A percentile compares a stretch with the other conserved stretches of the same genome.
Conservation (phyloP, 2,113 vertebrate genomes). For the Chaetodon auriga region DNA sequence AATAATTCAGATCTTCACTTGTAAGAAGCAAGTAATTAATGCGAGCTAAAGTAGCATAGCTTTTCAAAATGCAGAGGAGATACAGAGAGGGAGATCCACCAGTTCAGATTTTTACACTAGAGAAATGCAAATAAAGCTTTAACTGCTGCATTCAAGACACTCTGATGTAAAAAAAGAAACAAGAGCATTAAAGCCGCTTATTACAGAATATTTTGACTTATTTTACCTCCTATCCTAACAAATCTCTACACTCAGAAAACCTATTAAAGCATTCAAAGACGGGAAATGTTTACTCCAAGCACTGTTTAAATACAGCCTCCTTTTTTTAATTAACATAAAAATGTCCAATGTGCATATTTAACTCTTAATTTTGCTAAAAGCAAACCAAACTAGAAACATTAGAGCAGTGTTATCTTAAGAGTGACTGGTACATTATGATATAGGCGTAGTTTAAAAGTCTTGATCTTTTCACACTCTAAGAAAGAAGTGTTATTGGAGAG, state of each 20-base stretch:
- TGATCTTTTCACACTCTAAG: slow-evolving; percentile 78
- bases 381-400: slow-evolving; percentile 23
- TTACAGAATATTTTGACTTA: background rate
- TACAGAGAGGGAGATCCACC: background rate
- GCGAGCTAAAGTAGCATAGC: background rate
- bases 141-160: slow-evolving; percentile 14
- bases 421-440: slow-evolving; percentile 68
- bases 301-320: background rate
- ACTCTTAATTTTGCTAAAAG: slow-evolving; percentile 14
- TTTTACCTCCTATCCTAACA: background rate
- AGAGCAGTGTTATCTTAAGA: slow-evolving; percentile 25
- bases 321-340: background rate
- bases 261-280: background rate
- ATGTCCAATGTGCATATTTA: background rate
- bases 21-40: background rate
- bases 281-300: background rate
- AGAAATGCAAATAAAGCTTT: slow-evolving; percentile 7
- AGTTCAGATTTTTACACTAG: background rate
- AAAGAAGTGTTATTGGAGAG: slow-evolving; percentile 71
- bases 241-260: background rate
- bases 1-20: slow-evolving; percentile 6
- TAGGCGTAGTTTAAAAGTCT: slow-evolving; percentile 67
- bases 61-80: background rate
- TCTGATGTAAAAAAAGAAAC: background rate
- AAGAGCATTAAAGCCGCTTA: slow-evolving; percentile 3